Base-by-base conservation (phyloP, 1,140 invertebrate genomes). In the Camponotus pennsylvanicus region DNA sequence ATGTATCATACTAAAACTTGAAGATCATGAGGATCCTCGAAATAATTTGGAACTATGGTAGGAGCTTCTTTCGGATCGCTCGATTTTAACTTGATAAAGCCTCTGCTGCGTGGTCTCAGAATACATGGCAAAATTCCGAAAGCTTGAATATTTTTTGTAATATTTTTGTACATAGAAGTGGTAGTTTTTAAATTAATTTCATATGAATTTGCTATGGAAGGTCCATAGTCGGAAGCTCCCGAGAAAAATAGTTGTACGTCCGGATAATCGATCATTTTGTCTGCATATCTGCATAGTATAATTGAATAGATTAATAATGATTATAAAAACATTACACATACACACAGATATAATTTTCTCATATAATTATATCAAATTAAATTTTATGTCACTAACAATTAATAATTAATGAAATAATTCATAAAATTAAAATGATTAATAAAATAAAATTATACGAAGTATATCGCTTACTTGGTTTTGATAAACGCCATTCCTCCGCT, bases 21-120 rank as follows among this genome's bases (percentile, higher is more conserved):
- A 13, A 98, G 93, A 91, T 98, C 98, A 11, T 96, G 92, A 0
- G 96, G 96, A 94, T 98, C 95, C 0, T 96, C 93, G 66, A 97
- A 97, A 93, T 98, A 98, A 91, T 98, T 98, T 1, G 98, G 97
- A 92, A 97, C 97, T 52, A 99, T 98, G 7, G 96, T 92, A 0
- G 98, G 98, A 89, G 97, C 96, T 0, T 96, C 95, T 27, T 95
- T 93, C 0, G 98, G 97, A 92, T 98, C 96, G 0, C 94, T 93
- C 21, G 96, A 96, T 59, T 92, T 94, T 0, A 98, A 91, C 79
- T 96, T 95, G 2, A 98, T 93, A 63, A 95, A 96, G 8, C 98
- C 98, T 66, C 95, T 95, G 71, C 97, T 98, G 78, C 96, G 96
- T 0, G 98, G 98, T 76, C 97, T 95, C 73, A 98, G 91, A 27